Evolutionary conservation across 2,888 invertebrate genomes (phyloP).

Genomic region (Lucinisca nassula): DNA sequence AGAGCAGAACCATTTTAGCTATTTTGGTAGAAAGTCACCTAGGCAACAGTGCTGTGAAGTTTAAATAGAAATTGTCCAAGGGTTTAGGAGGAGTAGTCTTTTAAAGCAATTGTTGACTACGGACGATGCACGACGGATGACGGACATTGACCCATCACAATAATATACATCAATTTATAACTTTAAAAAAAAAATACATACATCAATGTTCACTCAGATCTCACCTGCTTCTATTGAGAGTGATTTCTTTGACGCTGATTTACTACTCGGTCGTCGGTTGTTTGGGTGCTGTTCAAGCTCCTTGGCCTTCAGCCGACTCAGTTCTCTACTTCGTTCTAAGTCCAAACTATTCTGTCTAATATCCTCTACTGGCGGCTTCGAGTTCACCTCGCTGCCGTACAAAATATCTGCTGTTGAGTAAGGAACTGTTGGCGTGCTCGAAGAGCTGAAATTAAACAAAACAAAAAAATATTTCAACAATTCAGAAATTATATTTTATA

Average conservation of each 20-base stretch:
- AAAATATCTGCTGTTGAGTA: conserved; percentile 79
- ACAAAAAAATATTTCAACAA: too few relatives aligned
- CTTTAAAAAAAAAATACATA: not conserved
- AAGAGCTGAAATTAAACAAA: conserved; percentile 74
- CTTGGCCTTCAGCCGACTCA: conserved; percentile 51
- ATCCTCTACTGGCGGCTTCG: conserved; percentile 67
- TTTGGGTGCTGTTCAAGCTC: conserved; percentile 63
- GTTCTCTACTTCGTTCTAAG: conserved; percentile 62
- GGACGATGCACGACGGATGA: too few relatives aligned
- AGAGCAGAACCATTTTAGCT: too few relatives aligned
- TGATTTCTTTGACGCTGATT: conserved; percentile 70
- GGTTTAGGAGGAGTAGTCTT: too few relatives aligned
- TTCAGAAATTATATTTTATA: too few relatives aligned
- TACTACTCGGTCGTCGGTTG: conserved; percentile 65
- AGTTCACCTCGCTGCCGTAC: conserved; percentile 75
- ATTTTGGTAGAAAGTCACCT: too few relatives aligned
- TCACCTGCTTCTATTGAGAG: conserved; percentile 77
- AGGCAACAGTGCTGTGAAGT: too few relatives aligned
- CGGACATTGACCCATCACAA: too few relatives aligned
- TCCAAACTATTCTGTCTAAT: conserved; percentile 71
- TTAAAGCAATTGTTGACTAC: too few relatives aligned
- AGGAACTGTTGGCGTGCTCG: conserved; percentile 77
- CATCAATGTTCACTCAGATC: too few relatives aligned
- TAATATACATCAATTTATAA: too few relatives aligned
- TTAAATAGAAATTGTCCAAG: too few relatives aligned